These are phyloP conservation scores for Pangasius sanitwongsei DNA, from an alignment of 2,797 vertebrate species.

Conservation along the genomic window DNA sequence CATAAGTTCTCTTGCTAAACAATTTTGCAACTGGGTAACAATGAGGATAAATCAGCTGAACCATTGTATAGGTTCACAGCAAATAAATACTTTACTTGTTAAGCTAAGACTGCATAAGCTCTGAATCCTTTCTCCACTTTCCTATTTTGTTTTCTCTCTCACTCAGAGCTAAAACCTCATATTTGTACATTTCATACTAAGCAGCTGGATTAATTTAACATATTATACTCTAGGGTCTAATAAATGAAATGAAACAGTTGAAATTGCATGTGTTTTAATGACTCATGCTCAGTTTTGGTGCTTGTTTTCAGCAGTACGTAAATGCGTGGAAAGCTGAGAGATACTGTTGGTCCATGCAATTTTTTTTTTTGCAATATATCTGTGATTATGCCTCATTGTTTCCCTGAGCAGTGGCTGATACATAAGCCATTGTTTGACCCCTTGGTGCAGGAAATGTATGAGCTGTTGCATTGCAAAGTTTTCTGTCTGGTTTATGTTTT, in stretches of 20 bases:
- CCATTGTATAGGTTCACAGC: not conserved
- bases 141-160: not conserved
- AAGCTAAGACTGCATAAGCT: not conserved
- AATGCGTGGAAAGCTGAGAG: not conserved
- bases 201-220: not conserved
- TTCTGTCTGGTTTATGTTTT: not conserved
- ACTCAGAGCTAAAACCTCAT: not conserved
- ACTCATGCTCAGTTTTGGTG: not conserved
- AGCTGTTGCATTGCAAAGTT: conserved; percentile 1
- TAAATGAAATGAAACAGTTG: not conserved
- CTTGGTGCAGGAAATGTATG: not conserved
- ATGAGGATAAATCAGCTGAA: not conserved
- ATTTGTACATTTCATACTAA: not conserved
- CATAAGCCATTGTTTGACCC: not conserved
- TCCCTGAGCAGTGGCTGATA: not conserved
- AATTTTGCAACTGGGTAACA: not conserved
- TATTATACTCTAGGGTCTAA: not conserved
- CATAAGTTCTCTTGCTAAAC: not conserved
- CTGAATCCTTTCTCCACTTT: not conserved
- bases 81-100: not conserved
- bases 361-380: not conserved
- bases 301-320: not conserved
- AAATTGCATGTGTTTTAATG: not conserved
- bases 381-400: not conserved
- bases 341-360: not conserved